Conservation (phyloP, 2,888 invertebrate species). For the Catonia carolina region DNA sequence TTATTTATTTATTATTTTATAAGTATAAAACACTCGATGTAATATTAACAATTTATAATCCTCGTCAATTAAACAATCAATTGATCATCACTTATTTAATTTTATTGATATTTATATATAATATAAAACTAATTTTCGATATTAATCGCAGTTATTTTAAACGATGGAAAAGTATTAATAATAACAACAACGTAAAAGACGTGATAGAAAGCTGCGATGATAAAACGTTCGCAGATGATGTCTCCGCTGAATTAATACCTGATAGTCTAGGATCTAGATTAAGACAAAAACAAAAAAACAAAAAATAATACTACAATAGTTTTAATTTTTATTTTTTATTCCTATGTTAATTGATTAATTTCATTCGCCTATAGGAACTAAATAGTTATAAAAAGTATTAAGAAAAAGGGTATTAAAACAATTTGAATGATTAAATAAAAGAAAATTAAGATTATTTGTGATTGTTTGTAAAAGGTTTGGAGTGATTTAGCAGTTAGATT, state of each 20-base stretch:
- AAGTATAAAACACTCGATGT: too few relatives aligned
- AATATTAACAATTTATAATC: too few relatives aligned
- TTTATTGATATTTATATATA: background rate
- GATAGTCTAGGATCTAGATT: constrained; percentile 14
- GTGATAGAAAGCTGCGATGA: background rate
- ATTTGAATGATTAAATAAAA: too few relatives aligned
- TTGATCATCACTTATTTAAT: too few relatives aligned
- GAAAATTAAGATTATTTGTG: too few relatives aligned
- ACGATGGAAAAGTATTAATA: background rate
- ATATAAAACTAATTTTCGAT: background rate
- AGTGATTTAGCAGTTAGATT: too few relatives aligned
- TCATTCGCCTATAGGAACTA: background rate
- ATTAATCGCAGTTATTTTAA: too few relatives aligned
- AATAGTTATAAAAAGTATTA: constrained; percentile 6
- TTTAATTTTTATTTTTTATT: constrained; percentile 5
- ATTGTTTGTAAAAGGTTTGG: too few relatives aligned
- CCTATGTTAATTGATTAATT: too few relatives aligned
- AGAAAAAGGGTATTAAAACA: too few relatives aligned
- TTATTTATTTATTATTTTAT: too few relatives aligned
- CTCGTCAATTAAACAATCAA: too few relatives aligned
- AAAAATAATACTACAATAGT: constrained; percentile 9
- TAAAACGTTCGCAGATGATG: constrained; percentile 4
- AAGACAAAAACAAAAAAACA: constrained; percentile 16
- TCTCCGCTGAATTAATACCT: background rate
- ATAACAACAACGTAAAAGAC: background rate